Base-by-base conservation (phyloP, 2,113 vertebrate genomes). In the Perca flavescens region DNA sequence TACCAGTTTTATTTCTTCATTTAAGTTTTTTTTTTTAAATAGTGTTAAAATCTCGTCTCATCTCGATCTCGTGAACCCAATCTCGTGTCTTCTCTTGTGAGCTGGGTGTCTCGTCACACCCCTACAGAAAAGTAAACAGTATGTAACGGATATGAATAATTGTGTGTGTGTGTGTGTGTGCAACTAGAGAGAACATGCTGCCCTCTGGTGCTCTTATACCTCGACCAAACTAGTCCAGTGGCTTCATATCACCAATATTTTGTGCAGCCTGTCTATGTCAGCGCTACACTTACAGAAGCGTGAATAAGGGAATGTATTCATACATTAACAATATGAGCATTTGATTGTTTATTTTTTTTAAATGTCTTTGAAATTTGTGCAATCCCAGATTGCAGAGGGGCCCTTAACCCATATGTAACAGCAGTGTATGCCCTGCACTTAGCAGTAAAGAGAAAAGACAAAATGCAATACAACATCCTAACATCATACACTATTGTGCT, bases 401-500 rank as follows among this genome's bases (percentile, higher is more conserved):
- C 52, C 62, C 17, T 65, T 7, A 60, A 50, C 65, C 34, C 36
- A 49, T 22, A 34, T 46, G 63, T 46, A 54, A 67, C 66, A 53
- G 21, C 40, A 36, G 64, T 28, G 16, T 57, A 40, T 67, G 61
- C 63, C 52, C 76, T 80, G 28, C 58, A 65, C 28, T 74, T 19
- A 58, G 64, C 65, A 86, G 56, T 74, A 76, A 62, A 81, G 61
- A 71, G 58, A 82, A 68, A 76, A 31, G 82, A 54, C 65, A 63
- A 80, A 82, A 65, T 60, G 56, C 58, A 89, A 82, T 66, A 87
- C 89, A 84, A 77, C 56, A 61, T 36, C 63, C 50, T 9, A 6
- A 46, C 82, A 72, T 84, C 50, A 57, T 91, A 88, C 90, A 82
- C 77, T 61, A 1, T 71, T 65, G 47, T 85, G 80, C 77, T 84